Conservation (phyloP, 2,113 vertebrate species). For the Emydocephalus ijimae region DNA sequence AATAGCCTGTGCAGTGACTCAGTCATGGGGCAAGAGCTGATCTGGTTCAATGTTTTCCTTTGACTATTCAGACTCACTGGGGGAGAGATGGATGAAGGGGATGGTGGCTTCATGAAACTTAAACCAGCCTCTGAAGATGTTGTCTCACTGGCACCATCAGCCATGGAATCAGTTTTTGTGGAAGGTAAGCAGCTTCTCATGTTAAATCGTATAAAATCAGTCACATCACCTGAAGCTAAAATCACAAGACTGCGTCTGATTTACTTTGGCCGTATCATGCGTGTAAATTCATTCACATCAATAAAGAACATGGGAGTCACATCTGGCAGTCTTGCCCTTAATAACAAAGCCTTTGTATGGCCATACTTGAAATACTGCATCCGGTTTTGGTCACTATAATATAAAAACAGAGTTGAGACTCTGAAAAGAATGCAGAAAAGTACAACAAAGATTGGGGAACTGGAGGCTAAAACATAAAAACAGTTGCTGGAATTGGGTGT, state of each 20-base stretch:
- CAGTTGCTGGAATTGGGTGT: no score
- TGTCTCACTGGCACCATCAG: slow-evolving; percentile 78
- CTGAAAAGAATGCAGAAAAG: no score
- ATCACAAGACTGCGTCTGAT: neutral
- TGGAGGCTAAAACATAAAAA: no score
- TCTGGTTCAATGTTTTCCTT: neutral
- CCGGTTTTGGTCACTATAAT: no score
- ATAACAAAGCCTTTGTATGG: no score
- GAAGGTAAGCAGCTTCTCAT: slow-evolving; percentile 77
- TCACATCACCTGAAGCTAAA: neutral
- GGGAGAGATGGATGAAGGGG: slow-evolving; percentile 93
- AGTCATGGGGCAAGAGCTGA: neutral
- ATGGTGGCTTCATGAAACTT: slow-evolving; percentile 70
- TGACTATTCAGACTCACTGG: slow-evolving; percentile 71
- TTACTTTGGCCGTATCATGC: neutral
- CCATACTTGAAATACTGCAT: no score
- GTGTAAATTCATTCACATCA: neutral
- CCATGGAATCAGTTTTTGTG: slow-evolving; percentile 79
- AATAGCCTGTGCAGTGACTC: neutral
- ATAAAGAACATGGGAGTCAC: no score
- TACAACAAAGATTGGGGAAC: no score
- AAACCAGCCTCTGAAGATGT: slow-evolving; percentile 82
- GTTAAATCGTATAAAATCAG: neutral
- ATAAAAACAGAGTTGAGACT: no score
- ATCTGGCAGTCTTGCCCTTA: no score